A percentile compares a stretch with the other conserved stretches of the same genome.
These are phyloP conservation scores for Drosophila birchii DNA, from an alignment of 2,888 invertebrate genomes.

Conservation along the genomic window DNA sequence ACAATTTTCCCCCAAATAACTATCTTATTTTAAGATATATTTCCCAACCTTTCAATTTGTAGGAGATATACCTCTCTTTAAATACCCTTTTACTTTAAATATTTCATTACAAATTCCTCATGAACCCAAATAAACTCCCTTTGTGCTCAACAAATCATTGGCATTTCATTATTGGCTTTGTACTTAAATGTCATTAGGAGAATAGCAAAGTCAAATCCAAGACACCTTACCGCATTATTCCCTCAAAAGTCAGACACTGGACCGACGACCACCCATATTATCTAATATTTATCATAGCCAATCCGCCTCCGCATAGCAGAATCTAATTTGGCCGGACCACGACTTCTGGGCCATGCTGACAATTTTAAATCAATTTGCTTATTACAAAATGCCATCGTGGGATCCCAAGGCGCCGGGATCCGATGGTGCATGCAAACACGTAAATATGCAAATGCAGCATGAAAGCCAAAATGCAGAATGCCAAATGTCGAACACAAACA, in stretches of 20 bases:
- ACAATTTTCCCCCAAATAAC: no score
- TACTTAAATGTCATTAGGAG: constrained; percentile 7
- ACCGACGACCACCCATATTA: constrained; percentile 27
- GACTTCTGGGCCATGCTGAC: constrained; percentile 63
- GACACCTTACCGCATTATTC: constrained; percentile 11
- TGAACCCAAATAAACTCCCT: constrained; percentile 1
- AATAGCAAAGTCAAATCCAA: not conserved
- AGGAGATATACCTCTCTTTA: not conserved
- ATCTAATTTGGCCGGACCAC: constrained; percentile 63
- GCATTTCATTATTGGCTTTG: constrained; percentile 25
- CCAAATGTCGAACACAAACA: constrained; percentile 61
- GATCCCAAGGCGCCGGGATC: constrained; percentile 48
- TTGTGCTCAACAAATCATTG: constrained; percentile 23
- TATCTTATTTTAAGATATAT: not conserved
- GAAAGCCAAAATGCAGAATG: constrained; percentile 55
- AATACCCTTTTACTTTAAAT: not conserved
- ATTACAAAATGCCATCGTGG: constrained; percentile 56
- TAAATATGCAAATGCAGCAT: constrained; percentile 62
- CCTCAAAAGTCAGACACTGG: not conserved
- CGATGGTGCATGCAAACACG: constrained; percentile 37
- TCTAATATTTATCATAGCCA: constrained; percentile 42
- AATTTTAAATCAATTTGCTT: constrained; percentile 74
- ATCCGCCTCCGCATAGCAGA: constrained; percentile 44
- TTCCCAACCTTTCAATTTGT: not conserved
- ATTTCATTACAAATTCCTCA: not conserved